These are phyloP conservation scores for Onychomys torridus DNA, from an alignment of 2,797 vertebrate genomes.

Conservation along the genomic window DNA sequence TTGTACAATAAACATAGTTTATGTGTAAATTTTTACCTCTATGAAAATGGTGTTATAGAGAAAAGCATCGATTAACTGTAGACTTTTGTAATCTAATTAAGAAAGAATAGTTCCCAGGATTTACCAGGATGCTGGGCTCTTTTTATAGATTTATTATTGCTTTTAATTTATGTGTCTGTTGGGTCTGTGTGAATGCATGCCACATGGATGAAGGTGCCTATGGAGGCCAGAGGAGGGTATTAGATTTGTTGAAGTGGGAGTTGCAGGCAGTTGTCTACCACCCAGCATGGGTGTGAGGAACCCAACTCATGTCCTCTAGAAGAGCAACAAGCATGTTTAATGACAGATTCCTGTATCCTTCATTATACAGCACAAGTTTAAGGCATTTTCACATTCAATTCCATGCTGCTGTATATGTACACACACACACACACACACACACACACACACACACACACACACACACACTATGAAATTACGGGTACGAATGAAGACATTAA, in stretches of 20 bases:
- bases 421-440: not conserved
- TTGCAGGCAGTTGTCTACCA: not conserved
- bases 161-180: not conserved
- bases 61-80: not conserved
- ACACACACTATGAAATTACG: not conserved
- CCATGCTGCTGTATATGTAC: not conserved
- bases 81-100: not conserved
- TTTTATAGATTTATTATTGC: not conserved
- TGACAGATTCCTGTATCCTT: not conserved
- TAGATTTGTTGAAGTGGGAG: not conserved
- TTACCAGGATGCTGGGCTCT: not conserved
- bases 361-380: not conserved
- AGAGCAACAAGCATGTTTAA: not conserved
- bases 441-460: not conserved
- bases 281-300: not conserved
- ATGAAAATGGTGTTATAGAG: not conserved
- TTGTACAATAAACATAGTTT: not conserved
- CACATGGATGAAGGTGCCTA: not conserved
- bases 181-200: not conserved
- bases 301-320: not conserved
- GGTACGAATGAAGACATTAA: not conserved
- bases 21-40: not conserved
- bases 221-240: not conserved
- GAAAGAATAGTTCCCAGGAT: not conserved
- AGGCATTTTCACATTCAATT: not conserved